Percentiles rank a stretch among this genome's conserved stretches.
Conservation (phyloP, 1,140 invertebrate species). For the Drosophila yakuba region DNA sequence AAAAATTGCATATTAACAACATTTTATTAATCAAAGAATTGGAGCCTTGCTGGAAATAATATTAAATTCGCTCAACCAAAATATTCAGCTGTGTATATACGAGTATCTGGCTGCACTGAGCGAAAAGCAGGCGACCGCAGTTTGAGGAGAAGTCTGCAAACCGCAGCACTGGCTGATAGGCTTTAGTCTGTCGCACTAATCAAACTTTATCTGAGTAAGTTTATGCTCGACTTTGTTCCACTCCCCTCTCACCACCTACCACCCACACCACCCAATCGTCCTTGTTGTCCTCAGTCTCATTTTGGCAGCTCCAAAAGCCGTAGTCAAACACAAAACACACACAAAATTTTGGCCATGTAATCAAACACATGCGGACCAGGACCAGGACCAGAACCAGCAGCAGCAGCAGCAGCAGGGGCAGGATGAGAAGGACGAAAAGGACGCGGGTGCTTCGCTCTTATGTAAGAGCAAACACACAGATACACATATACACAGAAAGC, state of each 20-base stretch:
- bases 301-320: conserved; percentile 11
- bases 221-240: conserved; percentile 32
- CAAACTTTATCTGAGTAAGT: conserved; percentile 51
- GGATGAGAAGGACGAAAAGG: conserved; percentile 12
- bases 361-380: conserved; percentile 46
- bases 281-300: conserved; percentile 9
- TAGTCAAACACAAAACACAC: conserved; percentile 40
- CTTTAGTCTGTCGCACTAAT: conserved; percentile 43
- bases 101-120: conserved; percentile 27
- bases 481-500: conserved; percentile 1
- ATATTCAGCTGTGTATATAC: background rate
- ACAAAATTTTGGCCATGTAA: conserved; percentile 52
- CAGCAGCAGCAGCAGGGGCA: too few species aligned
- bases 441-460: conserved; percentile 18
- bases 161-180: conserved; percentile 25
- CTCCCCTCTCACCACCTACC: too few species aligned
- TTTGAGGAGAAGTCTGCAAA: background rate
- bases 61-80: background rate
- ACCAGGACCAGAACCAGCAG: background rate
- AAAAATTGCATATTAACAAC: too few species aligned
- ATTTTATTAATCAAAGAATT: too few species aligned
- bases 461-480: conserved; percentile 8
- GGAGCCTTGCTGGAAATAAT: background rate
- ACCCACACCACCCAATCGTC: conserved; percentile 11
- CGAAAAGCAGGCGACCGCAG: conserved; percentile 15